Evolutionary conservation across 2,113 vertebrate species (phyloP).

Genomic region (Perccottus glenii): DNA sequence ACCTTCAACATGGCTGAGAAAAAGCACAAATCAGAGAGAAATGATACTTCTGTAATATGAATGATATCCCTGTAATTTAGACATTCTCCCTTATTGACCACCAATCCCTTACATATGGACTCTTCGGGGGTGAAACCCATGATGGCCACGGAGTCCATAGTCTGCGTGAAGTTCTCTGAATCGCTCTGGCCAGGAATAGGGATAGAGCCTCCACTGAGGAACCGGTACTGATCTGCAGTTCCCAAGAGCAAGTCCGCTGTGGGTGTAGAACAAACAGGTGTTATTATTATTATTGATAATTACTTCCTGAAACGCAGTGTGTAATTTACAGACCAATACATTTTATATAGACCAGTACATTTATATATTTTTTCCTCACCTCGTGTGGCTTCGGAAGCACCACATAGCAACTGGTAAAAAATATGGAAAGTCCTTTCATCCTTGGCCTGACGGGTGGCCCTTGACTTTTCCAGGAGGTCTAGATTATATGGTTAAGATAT

Average conservation of each 20-base stretch:
- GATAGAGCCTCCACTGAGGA: slow-evolving; percentile 85
- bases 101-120: slow-evolving; percentile 80
- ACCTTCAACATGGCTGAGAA: slow-evolving; percentile 85
- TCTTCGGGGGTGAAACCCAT: slow-evolving; percentile 89
- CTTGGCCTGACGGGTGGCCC: slow-evolving; percentile 90
- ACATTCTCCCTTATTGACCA: neutral
- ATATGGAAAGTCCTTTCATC: slow-evolving; percentile 91
- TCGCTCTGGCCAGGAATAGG: slow-evolving; percentile 86
- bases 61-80: neutral
- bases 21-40: neutral
- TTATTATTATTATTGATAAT: neutral
- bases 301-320: neutral
- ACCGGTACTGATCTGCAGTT: slow-evolving; percentile 84
- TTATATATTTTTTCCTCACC: slow-evolving; percentile 59
- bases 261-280: neutral
- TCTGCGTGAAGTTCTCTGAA: slow-evolving; percentile 89
- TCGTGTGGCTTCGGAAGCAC: slow-evolving; percentile 81
- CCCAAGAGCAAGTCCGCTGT: slow-evolving; percentile 86
- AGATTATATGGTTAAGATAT: slow-evolving; percentile 43
- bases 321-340: neutral
- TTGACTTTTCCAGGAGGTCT: slow-evolving; percentile 92
- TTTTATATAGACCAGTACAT: neutral
- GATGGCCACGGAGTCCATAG: slow-evolving; percentile 89
- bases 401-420: slow-evolving; percentile 89
- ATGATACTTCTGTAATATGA: neutral